Conservation (phyloP, 2,888 invertebrate species). For the Mythimna ferrago region DNA sequence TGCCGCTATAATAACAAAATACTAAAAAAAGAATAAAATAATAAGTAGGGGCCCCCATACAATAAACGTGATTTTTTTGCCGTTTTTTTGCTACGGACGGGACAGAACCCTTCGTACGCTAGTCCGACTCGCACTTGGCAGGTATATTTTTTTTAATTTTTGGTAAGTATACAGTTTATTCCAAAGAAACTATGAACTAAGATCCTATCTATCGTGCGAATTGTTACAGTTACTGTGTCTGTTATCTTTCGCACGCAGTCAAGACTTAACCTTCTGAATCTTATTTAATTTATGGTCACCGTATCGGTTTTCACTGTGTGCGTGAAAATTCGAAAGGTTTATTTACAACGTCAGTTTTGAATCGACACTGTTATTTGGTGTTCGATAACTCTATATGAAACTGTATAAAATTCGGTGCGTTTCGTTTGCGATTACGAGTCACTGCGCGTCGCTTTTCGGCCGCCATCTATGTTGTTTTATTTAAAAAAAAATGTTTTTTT, state of each 20-base stretch:
- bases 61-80: no score
- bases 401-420: constrained; percentile 45
- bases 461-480: constrained; percentile 30
- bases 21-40: no score
- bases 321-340: constrained; percentile 57
- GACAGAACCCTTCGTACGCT: no score
- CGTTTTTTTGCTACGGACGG: no score
- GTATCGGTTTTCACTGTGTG: constrained; percentile 47
- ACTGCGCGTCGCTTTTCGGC: constrained; percentile 22
- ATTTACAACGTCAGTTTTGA: constrained; percentile 62
- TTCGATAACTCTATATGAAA: constrained; percentile 50
- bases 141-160: no score
- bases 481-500: constrained; percentile 9
- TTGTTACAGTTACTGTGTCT: background rate
- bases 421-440: constrained; percentile 40
- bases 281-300: constrained; percentile 25
- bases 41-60: no score
- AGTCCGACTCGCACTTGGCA: no score
- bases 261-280: constrained; percentile 33
- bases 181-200: background rate
- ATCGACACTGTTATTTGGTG: constrained; percentile 54
- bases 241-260: background rate
- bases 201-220: background rate
- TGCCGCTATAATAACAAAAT: no score
- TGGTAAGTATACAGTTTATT: no score